phyloP scores from a whole-genome alignment of 2,113 vertebrate species.

The Ceratotherium simum region DNA sequence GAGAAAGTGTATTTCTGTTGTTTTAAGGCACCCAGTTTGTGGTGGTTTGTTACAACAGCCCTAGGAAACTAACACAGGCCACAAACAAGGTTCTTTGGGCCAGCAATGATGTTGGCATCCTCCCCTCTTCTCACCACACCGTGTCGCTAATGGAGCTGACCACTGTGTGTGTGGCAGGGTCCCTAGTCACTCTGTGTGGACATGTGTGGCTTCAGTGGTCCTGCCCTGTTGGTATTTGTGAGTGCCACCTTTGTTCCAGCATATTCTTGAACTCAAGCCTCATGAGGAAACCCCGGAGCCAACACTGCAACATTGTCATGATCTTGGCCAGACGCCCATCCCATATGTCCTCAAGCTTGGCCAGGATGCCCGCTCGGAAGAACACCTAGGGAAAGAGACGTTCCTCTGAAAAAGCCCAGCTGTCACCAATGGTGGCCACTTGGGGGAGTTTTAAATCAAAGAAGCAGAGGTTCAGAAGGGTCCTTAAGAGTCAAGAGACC shows the following conservation, averaged over 20 bases:
- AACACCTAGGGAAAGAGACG: conserved; percentile 80
- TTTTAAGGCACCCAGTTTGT: not conserved
- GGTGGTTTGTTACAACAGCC: not conserved
- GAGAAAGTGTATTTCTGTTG: not conserved
- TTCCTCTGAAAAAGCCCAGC: not conserved
- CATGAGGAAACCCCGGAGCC: conserved; percentile 86
- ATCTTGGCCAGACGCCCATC: conserved; percentile 85
- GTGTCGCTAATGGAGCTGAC: not conserved
- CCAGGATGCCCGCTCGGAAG: conserved; percentile 86
- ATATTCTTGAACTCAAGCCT: conserved; percentile 85
- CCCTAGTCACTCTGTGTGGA: not conserved
- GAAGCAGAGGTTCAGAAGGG: not conserved
- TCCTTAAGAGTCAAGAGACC: not conserved
- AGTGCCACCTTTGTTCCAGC: conserved; percentile 81
- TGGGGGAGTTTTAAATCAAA: not conserved
- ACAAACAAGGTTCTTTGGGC: not conserved
- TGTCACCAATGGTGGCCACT: not conserved
- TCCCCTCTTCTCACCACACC: not conserved
- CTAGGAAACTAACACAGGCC: not conserved
- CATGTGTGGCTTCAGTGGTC: not conserved
- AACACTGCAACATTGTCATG: conserved; percentile 83
- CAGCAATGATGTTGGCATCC: not conserved
- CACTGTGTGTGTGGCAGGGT: rapidly evolving
- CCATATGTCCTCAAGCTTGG: conserved; percentile 86
- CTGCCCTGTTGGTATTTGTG: not conserved